A percentile compares a stretch with the other conserved stretches of the same genome.
Evolutionary conservation across 2,888 invertebrate genomes (phyloP).

Genomic region (Nomada fabriciana): DNA sequence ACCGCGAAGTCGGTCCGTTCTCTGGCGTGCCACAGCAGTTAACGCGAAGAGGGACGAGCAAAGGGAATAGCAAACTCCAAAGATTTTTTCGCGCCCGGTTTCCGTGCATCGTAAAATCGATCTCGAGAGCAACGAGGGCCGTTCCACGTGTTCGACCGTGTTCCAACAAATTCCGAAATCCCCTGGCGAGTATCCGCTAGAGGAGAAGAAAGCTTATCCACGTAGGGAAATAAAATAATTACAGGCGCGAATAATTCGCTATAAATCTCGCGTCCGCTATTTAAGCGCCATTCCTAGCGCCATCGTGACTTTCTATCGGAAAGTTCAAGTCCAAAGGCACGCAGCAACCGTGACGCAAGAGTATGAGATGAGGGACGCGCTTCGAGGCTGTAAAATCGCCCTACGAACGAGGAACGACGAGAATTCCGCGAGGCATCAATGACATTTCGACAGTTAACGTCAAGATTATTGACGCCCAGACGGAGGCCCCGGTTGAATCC

Average conservation of each 20-base stretch:
- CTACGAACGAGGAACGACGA: constrained; percentile 55
- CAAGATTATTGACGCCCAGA: constrained; percentile 69
- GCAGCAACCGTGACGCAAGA: not conserved
- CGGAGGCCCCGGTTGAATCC: constrained; percentile 34
- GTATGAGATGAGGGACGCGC: constrained; percentile 16
- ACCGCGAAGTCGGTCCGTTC: constrained; percentile 54
- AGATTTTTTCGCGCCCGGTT: constrained; percentile 55
- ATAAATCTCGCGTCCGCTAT: no score
- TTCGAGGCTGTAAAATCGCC: constrained; percentile 70
- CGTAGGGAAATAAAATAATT: no score
- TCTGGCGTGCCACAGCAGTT: constrained; percentile 58
- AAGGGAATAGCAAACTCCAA: constrained; percentile 37
- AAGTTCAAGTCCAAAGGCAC: not conserved
- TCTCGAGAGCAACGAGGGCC: constrained; percentile 23
- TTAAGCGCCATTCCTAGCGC: not conserved
- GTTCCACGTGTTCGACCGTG: constrained; percentile 22
- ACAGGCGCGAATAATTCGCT: not conserved
- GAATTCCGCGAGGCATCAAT: constrained; percentile 69
- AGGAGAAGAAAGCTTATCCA: no score
- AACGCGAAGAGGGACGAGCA: constrained; percentile 53
- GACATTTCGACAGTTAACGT: constrained; percentile 74
- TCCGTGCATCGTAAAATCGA: constrained; percentile 62
- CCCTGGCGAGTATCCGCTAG: not conserved
- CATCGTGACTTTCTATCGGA: not conserved
- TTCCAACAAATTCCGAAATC: constrained; percentile 31